Conservation (phyloP, 1,140 invertebrate genomes). For the Odontomachus brunneus region DNA sequence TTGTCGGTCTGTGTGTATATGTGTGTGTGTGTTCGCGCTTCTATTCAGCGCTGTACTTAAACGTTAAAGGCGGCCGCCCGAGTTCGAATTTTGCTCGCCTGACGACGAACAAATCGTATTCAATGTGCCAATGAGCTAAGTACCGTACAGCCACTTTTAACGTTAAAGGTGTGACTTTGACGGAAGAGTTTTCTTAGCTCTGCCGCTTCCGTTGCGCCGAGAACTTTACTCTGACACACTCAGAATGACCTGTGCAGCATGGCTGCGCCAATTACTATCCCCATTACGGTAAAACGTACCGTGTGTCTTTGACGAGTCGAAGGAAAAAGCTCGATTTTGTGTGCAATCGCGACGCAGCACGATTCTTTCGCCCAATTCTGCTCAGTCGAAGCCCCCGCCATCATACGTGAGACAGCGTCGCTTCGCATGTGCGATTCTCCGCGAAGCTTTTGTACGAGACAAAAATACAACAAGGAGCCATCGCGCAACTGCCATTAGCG, state of each 20-base stretch:
- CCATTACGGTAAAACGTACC: not conserved
- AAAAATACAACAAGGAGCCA: constrained; percentile 12
- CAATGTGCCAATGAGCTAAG: not conserved
- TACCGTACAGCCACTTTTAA: not conserved
- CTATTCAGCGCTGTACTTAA: not conserved
- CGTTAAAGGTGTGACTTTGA: not conserved
- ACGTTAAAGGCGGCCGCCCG: not conserved
- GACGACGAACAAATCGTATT: not conserved
- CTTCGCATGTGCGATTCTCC: constrained; percentile 18
- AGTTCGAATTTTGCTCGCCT: not conserved
- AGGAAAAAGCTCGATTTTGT: not conserved
- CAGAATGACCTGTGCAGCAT: not conserved
- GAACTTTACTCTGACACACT: not conserved
- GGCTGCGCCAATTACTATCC: not conserved
- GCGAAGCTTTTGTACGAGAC: constrained; percentile 57
- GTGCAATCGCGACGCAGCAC: not conserved
- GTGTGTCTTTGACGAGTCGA: not conserved
- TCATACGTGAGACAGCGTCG: constrained; percentile 18
- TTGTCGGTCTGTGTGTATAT: no score
- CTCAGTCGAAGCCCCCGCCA: constrained; percentile 1
- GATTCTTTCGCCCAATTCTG: constrained; percentile 20
- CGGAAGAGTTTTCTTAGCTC: no score
- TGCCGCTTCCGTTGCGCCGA: not conserved
- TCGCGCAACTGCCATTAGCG: constrained; percentile 64
- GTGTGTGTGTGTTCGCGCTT: not conserved